Conservation (phyloP, 2,888 invertebrate genomes). For the Epinotia demarniana region DNA sequence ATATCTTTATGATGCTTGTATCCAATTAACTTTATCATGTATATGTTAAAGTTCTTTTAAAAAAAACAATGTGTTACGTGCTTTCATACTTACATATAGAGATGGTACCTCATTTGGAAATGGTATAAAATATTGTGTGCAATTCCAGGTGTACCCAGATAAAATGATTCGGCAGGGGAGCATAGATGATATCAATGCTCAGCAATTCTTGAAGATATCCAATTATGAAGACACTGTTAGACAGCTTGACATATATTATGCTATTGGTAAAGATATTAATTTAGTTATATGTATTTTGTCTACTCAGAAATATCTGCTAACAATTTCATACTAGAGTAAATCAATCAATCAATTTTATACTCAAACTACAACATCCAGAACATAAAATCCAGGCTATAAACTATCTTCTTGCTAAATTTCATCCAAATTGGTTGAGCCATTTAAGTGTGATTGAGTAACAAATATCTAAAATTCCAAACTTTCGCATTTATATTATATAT, state of each 20-base stretch:
- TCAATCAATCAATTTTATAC: too few species aligned
- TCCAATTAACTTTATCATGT: too few species aligned
- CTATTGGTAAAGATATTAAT: constrained; percentile 87
- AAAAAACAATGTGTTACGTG: background rate
- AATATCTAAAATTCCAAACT: too few species aligned
- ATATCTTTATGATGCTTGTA: too few species aligned
- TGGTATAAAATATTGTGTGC: background rate
- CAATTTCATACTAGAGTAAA: background rate
- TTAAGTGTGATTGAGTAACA: too few species aligned
- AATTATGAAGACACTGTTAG: constrained; percentile 96
- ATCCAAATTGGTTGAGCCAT: too few species aligned
- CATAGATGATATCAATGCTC: constrained; percentile 90
- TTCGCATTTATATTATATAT: too few species aligned
- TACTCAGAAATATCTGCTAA: background rate
- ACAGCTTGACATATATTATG: constrained; percentile 97
- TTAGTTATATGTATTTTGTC: background rate
- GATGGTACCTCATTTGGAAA: background rate
- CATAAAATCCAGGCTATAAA: too few species aligned
- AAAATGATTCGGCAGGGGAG: constrained; percentile 86
- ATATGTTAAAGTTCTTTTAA: too few species aligned
- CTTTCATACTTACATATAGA: background rate
- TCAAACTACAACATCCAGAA: too few species aligned
- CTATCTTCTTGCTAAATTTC: too few species aligned
- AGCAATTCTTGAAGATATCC: constrained; percentile 91
- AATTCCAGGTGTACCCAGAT: constrained; percentile 64